Percentiles rank a stretch among this genome's conserved stretches.
These are phyloP conservation scores for Cavia aperea DNA, from an alignment of 2,113 vertebrate species.

Conservation along the genomic window DNA sequence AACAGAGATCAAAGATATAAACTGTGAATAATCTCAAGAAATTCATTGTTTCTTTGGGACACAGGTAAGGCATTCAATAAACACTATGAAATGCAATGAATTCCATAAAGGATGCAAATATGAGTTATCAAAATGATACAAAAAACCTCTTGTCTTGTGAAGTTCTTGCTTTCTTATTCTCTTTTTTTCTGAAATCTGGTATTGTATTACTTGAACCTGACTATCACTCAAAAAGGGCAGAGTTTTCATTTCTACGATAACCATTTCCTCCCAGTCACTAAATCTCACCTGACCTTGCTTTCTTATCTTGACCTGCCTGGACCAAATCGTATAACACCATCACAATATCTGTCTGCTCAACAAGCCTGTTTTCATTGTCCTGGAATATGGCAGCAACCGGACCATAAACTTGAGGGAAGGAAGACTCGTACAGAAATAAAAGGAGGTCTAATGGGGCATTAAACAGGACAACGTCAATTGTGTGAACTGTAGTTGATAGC, in stretches of 20 bases:
- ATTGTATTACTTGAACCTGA: background rate
- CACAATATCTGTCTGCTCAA: background rate
- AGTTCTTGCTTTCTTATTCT: background rate
- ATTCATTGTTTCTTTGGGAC: background rate
- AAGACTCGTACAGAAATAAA: background rate
- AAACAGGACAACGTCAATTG: background rate
- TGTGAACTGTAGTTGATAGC: accelerated
- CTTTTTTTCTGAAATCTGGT: background rate
- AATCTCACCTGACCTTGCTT: background rate
- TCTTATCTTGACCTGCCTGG: background rate
- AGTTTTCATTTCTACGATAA: background rate
- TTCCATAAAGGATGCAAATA: background rate
- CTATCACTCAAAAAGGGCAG: background rate
- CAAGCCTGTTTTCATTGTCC: background rate
- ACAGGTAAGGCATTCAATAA: background rate
- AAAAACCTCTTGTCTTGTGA: background rate
- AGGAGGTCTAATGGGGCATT: background rate
- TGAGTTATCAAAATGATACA: background rate
- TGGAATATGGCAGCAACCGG: background rate
- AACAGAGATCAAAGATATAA: background rate
- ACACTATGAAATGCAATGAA: background rate
- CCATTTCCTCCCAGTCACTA: background rate
- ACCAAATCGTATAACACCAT: background rate
- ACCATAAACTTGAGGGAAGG: background rate
- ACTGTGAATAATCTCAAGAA: background rate